A percentile compares a stretch with the other conserved stretches of the same genome.
Conservation (phyloP, 2,113 vertebrate genomes). For the Onychorhynchus coronatus region DNA sequence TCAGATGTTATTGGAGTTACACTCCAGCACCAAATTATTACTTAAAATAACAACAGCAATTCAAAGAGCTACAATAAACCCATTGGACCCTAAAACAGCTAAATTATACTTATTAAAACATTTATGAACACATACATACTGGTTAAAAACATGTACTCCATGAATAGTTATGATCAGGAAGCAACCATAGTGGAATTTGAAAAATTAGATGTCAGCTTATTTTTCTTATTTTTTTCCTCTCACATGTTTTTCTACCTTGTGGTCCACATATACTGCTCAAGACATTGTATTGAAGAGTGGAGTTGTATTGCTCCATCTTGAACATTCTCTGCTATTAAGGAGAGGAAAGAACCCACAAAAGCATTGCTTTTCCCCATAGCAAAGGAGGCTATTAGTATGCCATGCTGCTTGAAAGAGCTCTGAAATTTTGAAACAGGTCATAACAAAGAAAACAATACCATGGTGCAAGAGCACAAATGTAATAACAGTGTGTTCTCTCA, state of each 20-base stretch:
- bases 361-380: background rate
- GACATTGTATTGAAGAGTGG: background rate
- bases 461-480: conserved; percentile 33
- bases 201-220: background rate
- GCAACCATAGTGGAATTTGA: background rate
- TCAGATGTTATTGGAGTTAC: background rate
- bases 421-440: conserved; percentile 1
- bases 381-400: background rate
- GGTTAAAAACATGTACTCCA: background rate
- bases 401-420: background rate
- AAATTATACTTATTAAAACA: background rate
- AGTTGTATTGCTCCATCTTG: background rate
- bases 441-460: conserved; percentile 1
- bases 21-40: background rate
- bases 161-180: background rate
- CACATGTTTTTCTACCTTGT: background rate
- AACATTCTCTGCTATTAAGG: background rate
- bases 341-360: background rate
- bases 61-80: background rate
- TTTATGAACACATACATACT: background rate
- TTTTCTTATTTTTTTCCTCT: background rate
- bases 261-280: background rate
- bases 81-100: background rate
- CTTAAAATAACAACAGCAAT: background rate
- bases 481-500: background rate